Evolutionary conservation across 2,113 vertebrate genomes (phyloP), one percentile per base, ranked within the genome.

Genomic region (Engraulis encrasicolus): DNA sequence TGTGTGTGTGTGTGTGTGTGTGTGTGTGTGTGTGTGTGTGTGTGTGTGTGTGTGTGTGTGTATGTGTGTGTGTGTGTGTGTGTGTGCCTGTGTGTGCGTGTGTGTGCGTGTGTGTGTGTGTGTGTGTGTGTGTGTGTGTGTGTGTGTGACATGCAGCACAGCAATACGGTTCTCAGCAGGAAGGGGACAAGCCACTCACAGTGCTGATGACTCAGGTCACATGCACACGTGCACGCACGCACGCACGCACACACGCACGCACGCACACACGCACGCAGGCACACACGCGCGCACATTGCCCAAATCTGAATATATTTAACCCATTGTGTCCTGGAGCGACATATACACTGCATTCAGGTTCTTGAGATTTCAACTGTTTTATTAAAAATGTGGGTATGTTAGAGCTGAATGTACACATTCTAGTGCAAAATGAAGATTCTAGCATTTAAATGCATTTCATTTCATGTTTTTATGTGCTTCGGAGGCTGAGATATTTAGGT

Each of bases 71-170:
- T 45, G 9, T 45, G 40, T 58, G 19, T 58, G 52, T 58, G 17
- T 58, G 52, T 20, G 19, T n/a, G 52, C 18, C 31, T 78, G 81
- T 82, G 80, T 85, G 84, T 79, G 74, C 45, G 27, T 27, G 74
- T 81, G 38, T 82, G 80, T 78, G 61, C 74, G 40, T 80, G 80
- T 66, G 66, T 86, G 81, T 9, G 78, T 79, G 78, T n/a, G 81
- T 50, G 77, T 86, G 81, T 79, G 80, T 82, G n/a, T 74, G 81
- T 82, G 81, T 78, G 48, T 81, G 36, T 78, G 80, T 27, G 34
- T 78, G 36, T 6, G 78, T 23, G 83, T 45, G 40, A 52, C 58
- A 84, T 80, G 78, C n/a, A n/a, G n/a, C n/a, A n/a, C n/a, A n/a
- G n/a, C n/a, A n/a, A n/a, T n/a, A n/a, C n/a, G n/a, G n/a, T n/a